Base-by-base conservation (phyloP, 2,888 invertebrate species). In the Idaea straminata region DNA sequence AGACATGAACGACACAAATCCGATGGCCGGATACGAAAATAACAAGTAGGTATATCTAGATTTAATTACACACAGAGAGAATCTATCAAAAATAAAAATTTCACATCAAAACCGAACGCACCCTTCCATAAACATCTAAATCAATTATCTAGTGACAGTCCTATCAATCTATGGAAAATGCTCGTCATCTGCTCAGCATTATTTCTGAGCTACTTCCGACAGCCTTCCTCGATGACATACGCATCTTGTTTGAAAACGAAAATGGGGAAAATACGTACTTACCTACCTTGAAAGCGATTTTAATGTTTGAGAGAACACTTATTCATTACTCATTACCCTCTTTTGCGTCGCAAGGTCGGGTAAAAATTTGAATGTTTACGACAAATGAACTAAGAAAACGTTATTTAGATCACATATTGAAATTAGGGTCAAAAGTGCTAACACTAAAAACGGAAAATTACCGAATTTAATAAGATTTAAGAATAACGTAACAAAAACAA, bases 151-250 rank as follows among this genome's bases (percentile, higher is more conserved):
- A 67, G 38, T 73, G 74, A 72, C 69, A 70, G 67, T 72, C 74
- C 77, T 83, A 89, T 90, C 87, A 87, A 86, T 86, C 84, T 81
- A 74, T 62, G 62, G 59, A 74, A 80, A 82, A 63, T 73, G 81
- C 76, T 68, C 69, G 85, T 88, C 88, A 88, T 79, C 71, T 70
- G 61, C 64, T 62, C 75, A 68, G 85, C 85, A 88, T 88, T 87
- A 89, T 83, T 86, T 79, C 77, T 79, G 72, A 71, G 70, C 66
- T 69, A 74, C 77, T 85, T 85, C 82, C 83, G 82, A 80, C 84
- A 77, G 73, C 66, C 73, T 47, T 47, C 6, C 47, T 47, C 47
- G 47, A 47, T 10, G 47, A 47, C 47, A 47, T 13, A 47, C 47
- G 47, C 47, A 47, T 47, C 47, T 47, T 47, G 47, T 47, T 47